Conservation (phyloP, 2,113 vertebrate genomes). For the Poeciliopsis prolifica region DNA sequence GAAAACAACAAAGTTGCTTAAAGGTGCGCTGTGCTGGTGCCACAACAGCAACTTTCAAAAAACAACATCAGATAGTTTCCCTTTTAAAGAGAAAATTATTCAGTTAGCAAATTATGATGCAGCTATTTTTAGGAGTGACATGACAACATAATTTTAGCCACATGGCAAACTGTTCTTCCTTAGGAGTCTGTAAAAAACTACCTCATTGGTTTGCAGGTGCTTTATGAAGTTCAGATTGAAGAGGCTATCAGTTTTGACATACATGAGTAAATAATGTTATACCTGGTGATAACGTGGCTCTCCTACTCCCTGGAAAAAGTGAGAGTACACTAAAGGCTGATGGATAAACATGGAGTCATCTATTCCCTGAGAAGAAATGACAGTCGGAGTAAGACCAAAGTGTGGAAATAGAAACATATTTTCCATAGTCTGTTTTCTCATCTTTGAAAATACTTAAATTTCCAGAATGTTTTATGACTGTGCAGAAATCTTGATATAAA, state of each 20-base stretch:
- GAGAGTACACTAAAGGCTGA: slow-evolving; percentile 90
- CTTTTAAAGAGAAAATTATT: slow-evolving; percentile 30
- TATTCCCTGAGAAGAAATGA: slow-evolving; percentile 76
- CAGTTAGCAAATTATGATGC: slow-evolving; percentile 32
- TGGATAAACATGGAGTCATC: slow-evolving; percentile 89
- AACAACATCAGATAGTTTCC: too few relatives aligned
- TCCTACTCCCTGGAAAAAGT: slow-evolving; percentile 87
- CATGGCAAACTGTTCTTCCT: not conserved
- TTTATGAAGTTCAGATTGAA: too few relatives aligned
- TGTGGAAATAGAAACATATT: not conserved
- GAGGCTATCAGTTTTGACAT: not conserved
- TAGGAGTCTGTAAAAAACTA: not conserved
- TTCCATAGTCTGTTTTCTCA: not conserved
- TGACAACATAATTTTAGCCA: slow-evolving; percentile 26
- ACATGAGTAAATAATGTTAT: slow-evolving; percentile 13
- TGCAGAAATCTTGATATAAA: not conserved
- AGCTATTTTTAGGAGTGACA: slow-evolving; percentile 31
- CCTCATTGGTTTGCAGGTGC: too few relatives aligned
- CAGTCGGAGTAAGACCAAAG: too few relatives aligned
- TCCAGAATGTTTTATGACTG: not conserved
- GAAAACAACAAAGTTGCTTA: slow-evolving; percentile 15
- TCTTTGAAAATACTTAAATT: not conserved
- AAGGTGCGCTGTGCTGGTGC: slow-evolving; percentile 1
- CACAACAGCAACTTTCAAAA: not conserved
- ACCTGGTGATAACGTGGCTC: slow-evolving; percentile 85